phyloP scores from a whole-genome alignment of 2,113 vertebrate genomes.

The Megatriorchis doriae region DNA sequence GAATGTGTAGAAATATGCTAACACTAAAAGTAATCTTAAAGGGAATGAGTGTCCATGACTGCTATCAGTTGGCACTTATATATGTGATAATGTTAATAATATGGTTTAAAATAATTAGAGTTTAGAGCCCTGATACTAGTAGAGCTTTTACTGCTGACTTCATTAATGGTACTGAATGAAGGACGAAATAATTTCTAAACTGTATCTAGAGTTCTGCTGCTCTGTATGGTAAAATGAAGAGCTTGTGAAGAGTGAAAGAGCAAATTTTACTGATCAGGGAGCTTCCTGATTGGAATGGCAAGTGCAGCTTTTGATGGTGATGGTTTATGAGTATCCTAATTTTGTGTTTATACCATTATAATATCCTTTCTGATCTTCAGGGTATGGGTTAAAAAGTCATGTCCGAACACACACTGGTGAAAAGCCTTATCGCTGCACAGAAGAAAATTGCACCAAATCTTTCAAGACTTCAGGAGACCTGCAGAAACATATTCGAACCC shows the following conservation, averaged over 20 bases:
- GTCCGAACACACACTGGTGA: conserved; percentile 97
- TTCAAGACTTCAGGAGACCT: conserved; percentile 99
- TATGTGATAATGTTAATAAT: background rate
- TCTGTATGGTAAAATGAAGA: background rate
- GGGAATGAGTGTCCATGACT: background rate
- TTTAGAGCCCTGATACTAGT: background rate
- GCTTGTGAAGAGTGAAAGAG: background rate
- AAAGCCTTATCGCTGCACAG: conserved; percentile 96
- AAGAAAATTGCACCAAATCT: conserved; percentile 94
- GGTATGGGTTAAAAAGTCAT: conserved; percentile 97
- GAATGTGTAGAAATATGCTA: too few species aligned
- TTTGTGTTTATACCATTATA: background rate
- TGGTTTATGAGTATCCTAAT: background rate
- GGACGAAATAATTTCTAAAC: background rate
- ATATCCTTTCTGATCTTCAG: conserved; percentile 49
- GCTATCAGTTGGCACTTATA: background rate
- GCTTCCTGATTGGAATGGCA: background rate
- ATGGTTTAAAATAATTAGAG: background rate
- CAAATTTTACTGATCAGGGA: background rate
- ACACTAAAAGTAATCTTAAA: background rate
- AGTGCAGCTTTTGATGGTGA: background rate
- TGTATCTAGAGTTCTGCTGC: background rate
- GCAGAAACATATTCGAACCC: conserved; percentile 96
- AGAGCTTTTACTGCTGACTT: background rate
- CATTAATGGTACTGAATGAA: background rate